Evolutionary conservation across 92 coral and sea anemone genomes (phyloP).

Genomic region (Bergia sp.): DNA sequence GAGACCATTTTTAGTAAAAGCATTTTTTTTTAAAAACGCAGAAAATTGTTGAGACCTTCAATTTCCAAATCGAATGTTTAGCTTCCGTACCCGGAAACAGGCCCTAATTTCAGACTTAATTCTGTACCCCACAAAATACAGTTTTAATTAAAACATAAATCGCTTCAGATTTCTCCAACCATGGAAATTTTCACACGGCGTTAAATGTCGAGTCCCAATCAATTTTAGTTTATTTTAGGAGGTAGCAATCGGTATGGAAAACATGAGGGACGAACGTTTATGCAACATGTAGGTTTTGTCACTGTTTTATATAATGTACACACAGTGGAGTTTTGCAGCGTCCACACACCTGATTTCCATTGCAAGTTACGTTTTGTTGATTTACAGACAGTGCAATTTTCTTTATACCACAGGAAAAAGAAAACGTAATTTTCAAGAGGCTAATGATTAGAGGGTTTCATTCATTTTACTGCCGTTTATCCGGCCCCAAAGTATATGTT

Average conservation of each 20-base stretch:
- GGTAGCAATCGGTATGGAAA: too few species aligned
- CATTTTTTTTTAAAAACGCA: too few species aligned
- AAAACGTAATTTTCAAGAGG: background rate
- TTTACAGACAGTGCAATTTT: background rate
- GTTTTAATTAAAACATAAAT: background rate
- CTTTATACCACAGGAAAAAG: background rate
- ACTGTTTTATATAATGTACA: background rate
- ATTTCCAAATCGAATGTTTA: background rate
- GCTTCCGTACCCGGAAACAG: background rate
- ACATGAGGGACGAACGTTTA: background rate
- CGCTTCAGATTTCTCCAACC: background rate
- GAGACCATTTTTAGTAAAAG: background rate
- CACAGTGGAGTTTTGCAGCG: background rate
- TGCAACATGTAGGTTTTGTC: background rate
- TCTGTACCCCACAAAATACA: background rate
- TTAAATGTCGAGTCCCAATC: background rate
- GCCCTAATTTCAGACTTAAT: background rate
- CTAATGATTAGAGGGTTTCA: background rate
- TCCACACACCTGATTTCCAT: background rate
- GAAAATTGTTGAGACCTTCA: background rate
- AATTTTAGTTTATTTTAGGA: conserved; percentile 1
- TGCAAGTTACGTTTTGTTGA: background rate
- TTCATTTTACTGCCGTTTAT: background rate
- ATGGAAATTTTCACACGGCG: conserved; percentile 23
- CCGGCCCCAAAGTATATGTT: background rate